Evolutionary conservation across 1,140 invertebrate genomes (phyloP), one percentile per base, ranked within the genome.

Genomic region (Pygmarrhopalites habei): DNA sequence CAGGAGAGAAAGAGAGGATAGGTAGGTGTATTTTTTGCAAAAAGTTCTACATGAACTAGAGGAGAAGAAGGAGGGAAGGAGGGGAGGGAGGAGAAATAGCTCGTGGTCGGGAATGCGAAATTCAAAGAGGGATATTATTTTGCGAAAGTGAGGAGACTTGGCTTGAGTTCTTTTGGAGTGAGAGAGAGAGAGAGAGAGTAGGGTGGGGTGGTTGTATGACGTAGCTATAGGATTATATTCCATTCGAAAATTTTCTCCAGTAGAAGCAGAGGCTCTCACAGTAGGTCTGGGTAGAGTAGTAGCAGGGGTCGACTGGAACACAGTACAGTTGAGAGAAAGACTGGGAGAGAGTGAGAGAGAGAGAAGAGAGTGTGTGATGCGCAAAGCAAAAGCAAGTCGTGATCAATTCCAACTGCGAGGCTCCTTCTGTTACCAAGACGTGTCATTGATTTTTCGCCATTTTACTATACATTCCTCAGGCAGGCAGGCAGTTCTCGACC

Each of bases 401-500:
- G 46, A 49, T 49, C 46, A 49, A 49, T 49, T 19, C 46, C 23
- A 49, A 49, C 7, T 19, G 7, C 5, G 46, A 49, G n/a, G 46
- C 46, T 49, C 46, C 46, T 49, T 49, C 46, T 14, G 46, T 49
- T 49, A 49, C 46, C 46, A 49, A 49, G 46, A 49, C 46, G 46
- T 49, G 46, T 49, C 46, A 49, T 49, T 49, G 46, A 49, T 49
- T 49, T 49, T 49, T 49, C 46, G 46, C 46, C 46, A 49, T 49
- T 49, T 49, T 49, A 49, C 46, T 49, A 23, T 49, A 49, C 14
- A 49, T 15, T 10, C 46, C 12, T 7, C 7, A 12, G 19, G 23
- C 12, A 14, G 46, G 7, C 23, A 21, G 46, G 23, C 46, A 49
- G 46, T 49, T 49, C 46, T 49, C 46, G 12, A 10, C n/a, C 39